Conservation (phyloP, 2,888 invertebrate genomes). For the Hirudinaria manillensis region DNA sequence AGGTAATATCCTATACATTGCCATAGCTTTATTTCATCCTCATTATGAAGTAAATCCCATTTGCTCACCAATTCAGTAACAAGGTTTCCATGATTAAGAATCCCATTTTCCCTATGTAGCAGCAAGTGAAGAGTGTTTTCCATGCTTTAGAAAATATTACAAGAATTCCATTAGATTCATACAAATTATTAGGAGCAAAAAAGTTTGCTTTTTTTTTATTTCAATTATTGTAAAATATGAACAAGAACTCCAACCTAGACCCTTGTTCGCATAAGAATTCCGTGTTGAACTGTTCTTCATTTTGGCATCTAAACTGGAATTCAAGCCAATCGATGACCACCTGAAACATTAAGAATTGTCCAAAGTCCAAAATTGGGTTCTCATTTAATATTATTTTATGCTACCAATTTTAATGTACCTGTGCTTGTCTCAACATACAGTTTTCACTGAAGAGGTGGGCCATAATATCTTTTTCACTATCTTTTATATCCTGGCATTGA, state of each 20-base stretch:
- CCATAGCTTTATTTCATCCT: no score
- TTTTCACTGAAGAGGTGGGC: conserved; percentile 61
- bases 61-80: conserved; percentile 27
- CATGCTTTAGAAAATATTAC: conserved; percentile 14
- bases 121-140: conserved; percentile 32
- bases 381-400: not conserved
- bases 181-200: not conserved
- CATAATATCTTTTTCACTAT: conserved; percentile 63
- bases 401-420: conserved; percentile 43
- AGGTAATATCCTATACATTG: no score
- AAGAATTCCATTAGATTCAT: not conserved
- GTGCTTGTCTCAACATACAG: conserved; percentile 56
- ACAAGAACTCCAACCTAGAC: conserved; percentile 60
- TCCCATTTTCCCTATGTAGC: not conserved
- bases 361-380: not conserved
- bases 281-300: conserved; percentile 56
- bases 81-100: not conserved
- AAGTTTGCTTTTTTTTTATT: no score
- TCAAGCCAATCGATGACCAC: conserved; percentile 88
- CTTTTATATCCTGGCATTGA: conserved; percentile 45
- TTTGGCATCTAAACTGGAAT: conserved; percentile 65
- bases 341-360: conserved; percentile 55
- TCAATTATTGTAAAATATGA: no score
- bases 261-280: conserved; percentile 75
- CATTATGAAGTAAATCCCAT: not conserved